Evolutionary conservation across 1,140 invertebrate genomes (phyloP).

Genomic region (Schmidtea mediterranea): DNA sequence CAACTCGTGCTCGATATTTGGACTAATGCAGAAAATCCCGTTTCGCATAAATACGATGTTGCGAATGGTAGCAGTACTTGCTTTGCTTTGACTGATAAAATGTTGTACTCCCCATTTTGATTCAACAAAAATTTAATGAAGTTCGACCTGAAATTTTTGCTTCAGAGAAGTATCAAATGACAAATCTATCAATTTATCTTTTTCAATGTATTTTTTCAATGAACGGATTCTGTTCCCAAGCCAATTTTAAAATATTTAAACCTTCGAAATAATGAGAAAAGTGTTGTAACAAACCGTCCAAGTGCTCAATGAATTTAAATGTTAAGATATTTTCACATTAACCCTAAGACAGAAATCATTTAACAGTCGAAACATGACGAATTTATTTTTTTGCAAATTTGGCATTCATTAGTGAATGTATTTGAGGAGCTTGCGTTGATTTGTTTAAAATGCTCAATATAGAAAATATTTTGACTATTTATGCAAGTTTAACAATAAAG

Average conservation of each 20-base stretch:
- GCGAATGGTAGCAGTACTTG: no score
- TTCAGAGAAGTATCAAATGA: not conserved
- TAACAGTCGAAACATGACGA: not conserved
- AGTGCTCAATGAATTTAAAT: not conserved
- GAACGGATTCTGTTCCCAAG: not conserved
- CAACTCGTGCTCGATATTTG: no score
- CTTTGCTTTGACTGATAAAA: no score
- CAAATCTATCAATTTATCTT: not conserved
- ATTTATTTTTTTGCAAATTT: not conserved
- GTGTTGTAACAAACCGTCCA: not conserved
- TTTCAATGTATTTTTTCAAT: not conserved
- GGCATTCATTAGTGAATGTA: not conserved
- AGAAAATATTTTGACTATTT: not conserved
- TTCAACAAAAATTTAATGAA: not conserved
- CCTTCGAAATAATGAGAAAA: not conserved
- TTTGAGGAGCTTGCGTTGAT: not conserved
- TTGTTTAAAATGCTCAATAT: not conserved
- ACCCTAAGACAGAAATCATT: not conserved
- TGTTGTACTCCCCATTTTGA: no score
- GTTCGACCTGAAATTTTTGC: not conserved
- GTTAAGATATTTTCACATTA: no score
- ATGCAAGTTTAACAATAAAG: conserved; percentile 1
- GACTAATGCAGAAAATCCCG: no score
- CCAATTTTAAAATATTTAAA: not conserved
- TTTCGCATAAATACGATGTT: no score